phyloP scores from a whole-genome alignment of 2,113 vertebrate species.

The Odobenus rosmarus region DNA sequence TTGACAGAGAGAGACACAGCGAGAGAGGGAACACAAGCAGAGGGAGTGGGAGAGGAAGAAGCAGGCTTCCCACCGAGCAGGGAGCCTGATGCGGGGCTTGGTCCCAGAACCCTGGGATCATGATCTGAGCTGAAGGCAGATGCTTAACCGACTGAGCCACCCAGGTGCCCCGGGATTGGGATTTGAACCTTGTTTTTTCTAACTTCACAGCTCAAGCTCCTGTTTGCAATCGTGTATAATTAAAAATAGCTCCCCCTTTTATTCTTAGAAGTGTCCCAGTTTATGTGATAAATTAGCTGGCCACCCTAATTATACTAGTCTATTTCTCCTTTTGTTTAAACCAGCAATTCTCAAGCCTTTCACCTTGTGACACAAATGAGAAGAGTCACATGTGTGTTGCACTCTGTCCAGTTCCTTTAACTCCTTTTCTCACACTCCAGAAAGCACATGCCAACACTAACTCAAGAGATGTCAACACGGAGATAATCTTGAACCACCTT shows the following conservation, averaged over 20 bases:
- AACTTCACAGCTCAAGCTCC: background rate
- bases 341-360: background rate
- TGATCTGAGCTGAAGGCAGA: no score
- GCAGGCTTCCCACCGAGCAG: no score
- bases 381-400: background rate
- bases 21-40: no score
- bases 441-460: background rate
- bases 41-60: no score
- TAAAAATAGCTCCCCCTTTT: background rate
- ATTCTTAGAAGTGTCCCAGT: conserved; percentile 21
- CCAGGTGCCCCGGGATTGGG: background rate
- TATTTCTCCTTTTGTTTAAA: conserved; percentile 33
- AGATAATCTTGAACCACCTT: background rate
- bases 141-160: no score
- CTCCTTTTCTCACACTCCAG: background rate
- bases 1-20: no score
- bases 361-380: background rate
- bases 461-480: background rate
- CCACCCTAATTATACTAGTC: background rate
- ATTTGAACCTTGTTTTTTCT: background rate
- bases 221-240: background rate
- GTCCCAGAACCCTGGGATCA: no score
- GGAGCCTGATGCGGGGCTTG: no score
- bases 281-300: conserved; percentile 33
- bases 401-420: background rate